Conservation (phyloP, 1,140 invertebrate genomes). For the Drosophila elegans region DNA sequence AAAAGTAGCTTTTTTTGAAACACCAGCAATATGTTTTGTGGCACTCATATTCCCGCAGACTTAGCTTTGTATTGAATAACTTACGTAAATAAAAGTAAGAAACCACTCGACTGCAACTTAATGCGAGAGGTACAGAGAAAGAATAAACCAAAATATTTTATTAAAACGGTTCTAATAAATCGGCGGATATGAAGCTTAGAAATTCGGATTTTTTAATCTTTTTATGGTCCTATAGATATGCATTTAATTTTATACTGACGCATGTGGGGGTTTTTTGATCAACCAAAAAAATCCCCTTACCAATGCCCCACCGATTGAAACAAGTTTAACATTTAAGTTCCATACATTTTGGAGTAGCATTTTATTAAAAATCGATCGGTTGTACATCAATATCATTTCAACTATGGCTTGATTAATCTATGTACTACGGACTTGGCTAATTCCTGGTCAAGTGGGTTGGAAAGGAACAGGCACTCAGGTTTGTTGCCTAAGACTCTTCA, state of each 20-base stretch:
- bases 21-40: conserved; percentile 19
- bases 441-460: conserved; percentile 12
- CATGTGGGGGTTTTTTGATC: background rate
- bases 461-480: conserved; percentile 37
- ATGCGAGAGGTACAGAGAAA: conserved; percentile 2
- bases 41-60: conserved; percentile 17
- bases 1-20: conserved; percentile 7
- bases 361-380: conserved; percentile 47
- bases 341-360: conserved; percentile 16
- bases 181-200: background rate
- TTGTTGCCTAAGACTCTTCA: conserved; percentile 70
- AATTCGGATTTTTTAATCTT: background rate
- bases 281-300: background rate
- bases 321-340: background rate
- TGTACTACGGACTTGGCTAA: conserved; percentile 35
- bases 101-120: background rate
- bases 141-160: conserved; percentile 5
- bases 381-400: conserved; percentile 62
- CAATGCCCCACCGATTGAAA: background rate
- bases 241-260: no score
- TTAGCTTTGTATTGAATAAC: conserved; percentile 30
- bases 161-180: background rate
- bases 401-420: conserved; percentile 47
- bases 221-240: background rate
- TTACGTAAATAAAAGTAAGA: conserved; percentile 33